A percentile compares a stretch with the other conserved stretches of the same genome.
phyloP scores from a whole-genome alignment of 2,797 vertebrate genomes.

The Xiphophorus birchmanni region DNA sequence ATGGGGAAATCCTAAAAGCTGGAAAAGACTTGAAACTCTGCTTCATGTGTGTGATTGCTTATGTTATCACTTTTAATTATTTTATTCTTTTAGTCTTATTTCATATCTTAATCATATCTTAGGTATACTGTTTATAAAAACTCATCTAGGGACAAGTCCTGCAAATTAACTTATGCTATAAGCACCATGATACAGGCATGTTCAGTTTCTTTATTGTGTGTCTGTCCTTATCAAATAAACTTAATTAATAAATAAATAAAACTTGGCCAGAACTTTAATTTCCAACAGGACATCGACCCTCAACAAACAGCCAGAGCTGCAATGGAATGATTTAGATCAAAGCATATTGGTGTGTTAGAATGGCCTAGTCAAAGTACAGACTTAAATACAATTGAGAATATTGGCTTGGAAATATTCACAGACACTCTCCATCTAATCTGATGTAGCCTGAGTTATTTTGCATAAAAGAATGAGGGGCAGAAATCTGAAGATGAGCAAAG shows the following conservation, averaged over 20 bases:
- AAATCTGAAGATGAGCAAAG: background rate
- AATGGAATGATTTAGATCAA: background rate
- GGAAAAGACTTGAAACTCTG: background rate
- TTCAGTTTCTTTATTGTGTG: too few relatives aligned
- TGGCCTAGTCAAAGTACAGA: background rate
- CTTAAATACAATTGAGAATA: background rate
- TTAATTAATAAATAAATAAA: too few relatives aligned
- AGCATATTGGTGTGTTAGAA: background rate
- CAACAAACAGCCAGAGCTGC: background rate
- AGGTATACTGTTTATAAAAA: too few relatives aligned
- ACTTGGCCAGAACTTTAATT: background rate
- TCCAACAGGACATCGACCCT: background rate
- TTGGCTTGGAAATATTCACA: background rate
- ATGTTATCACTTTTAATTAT: too few relatives aligned
- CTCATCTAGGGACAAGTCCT: too few relatives aligned
- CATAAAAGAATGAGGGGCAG: background rate
- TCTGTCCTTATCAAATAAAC: too few relatives aligned
- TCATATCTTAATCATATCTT: too few relatives aligned
- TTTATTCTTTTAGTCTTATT: too few relatives aligned
- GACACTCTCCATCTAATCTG: background rate
- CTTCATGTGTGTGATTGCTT: too few relatives aligned
- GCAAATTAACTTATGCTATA: too few relatives aligned
- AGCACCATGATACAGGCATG: too few relatives aligned
- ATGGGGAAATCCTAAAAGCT: constrained; percentile 26
- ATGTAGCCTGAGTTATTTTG: background rate